Evolutionary conservation across 2,888 invertebrate species (phyloP).

Genomic region (Nephrotoma flavescens): DNA sequence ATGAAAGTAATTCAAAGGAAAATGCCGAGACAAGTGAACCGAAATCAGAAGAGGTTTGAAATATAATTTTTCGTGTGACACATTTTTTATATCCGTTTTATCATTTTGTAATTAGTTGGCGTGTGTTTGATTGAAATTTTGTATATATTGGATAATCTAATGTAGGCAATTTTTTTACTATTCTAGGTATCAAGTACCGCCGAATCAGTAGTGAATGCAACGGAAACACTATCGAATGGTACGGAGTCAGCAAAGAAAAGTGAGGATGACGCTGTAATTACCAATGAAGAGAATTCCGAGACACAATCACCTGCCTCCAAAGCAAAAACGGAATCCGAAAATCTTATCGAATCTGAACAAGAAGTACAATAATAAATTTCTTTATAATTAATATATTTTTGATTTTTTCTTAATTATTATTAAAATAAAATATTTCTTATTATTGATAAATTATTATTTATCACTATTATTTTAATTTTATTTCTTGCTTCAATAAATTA

Average conservation of each 20-base stretch:
- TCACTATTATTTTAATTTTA: neutral
- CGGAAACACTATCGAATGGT: neutral
- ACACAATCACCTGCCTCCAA: neutral
- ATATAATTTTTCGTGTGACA: neutral
- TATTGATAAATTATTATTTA: neutral
- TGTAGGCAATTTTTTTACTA: neutral
- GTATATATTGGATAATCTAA: neutral
- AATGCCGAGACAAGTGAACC: neutral
- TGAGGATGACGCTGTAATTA: neutral
- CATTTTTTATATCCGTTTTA: neutral
- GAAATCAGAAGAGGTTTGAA: neutral
- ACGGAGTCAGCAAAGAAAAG: neutral
- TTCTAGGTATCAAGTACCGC: neutral
- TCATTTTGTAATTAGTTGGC: neutral
- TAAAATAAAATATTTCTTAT: neutral
- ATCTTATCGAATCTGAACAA: conserved; percentile 1
- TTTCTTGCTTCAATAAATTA: neutral
- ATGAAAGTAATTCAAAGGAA: conserved; percentile 13
- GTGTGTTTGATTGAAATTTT: neutral
- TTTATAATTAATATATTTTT: neutral
- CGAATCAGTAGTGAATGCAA: neutral
- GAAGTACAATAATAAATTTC: neutral
- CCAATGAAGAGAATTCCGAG: neutral
- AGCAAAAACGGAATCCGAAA: neutral
- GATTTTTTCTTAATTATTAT: neutral